Conservation (phyloP, 2,797 vertebrate species). For the Sebastes kiyomatsui region DNA sequence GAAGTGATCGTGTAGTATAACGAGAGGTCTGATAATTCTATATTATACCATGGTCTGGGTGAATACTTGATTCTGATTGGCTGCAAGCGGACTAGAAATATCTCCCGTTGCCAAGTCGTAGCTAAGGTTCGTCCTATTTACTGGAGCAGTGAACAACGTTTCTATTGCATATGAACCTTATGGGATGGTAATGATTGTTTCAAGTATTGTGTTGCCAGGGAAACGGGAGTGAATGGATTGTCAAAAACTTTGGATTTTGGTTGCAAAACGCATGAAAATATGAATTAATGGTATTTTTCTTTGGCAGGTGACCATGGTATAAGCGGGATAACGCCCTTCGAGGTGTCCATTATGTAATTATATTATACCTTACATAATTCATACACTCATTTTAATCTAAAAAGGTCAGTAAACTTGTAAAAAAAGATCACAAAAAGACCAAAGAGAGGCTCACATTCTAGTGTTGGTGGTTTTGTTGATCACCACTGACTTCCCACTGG, state of each 20-base stretch:
- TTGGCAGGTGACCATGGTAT: too few relatives aligned
- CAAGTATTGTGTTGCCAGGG: fast-evolving
- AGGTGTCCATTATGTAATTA: too few relatives aligned
- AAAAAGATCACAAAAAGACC: fast-evolving
- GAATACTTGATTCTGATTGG: too few relatives aligned
- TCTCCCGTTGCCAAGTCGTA: too few relatives aligned
- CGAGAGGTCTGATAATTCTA: neutral
- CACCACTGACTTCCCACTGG: slow-evolving; percentile 96
- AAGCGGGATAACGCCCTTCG: too few relatives aligned
- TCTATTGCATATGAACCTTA: too few relatives aligned
- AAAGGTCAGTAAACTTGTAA: neutral
- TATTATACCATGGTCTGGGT: too few relatives aligned
- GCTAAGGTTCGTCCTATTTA: too few relatives aligned
- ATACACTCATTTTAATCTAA: neutral
- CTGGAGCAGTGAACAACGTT: too few relatives aligned
- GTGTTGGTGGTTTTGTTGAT: slow-evolving; percentile 99
- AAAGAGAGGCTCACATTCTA: slow-evolving; percentile 88
- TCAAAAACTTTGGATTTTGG: fast-evolving
- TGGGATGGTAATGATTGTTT: fast-evolving
- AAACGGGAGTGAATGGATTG: too few relatives aligned
- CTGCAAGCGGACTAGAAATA: too few relatives aligned
- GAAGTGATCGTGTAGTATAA: neutral
- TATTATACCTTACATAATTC: neutral
- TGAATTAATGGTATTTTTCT: fast-evolving
- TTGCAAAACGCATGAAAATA: too few relatives aligned